A percentile compares a stretch with the other conserved stretches of the same genome.
Conservation (phyloP, 2,888 invertebrate genomes). For the Drosophila neonasuta region DNA sequence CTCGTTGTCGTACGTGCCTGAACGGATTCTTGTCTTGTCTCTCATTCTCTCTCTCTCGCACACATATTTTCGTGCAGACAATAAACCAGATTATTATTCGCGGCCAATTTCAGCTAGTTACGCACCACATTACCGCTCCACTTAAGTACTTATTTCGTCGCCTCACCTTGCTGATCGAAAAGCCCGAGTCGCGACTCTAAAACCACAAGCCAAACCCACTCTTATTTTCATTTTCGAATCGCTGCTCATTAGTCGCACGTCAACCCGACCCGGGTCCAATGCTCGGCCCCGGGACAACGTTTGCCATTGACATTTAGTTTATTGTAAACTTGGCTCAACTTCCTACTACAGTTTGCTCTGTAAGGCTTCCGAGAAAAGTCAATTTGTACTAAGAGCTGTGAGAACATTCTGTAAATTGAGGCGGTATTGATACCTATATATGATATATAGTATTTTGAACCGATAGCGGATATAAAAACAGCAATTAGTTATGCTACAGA, state of each 20-base stretch:
- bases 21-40: constrained; percentile 61
- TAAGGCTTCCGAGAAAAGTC: constrained; percentile 4
- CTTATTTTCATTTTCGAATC: constrained; percentile 69
- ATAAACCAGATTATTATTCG: constrained; percentile 75
- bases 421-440: too few species aligned
- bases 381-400: not conserved
- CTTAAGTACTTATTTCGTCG: constrained; percentile 50
- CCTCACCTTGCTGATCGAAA: constrained; percentile 22
- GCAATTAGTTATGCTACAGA: too few species aligned
- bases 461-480: too few species aligned
- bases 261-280: constrained; percentile 24
- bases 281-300: constrained; percentile 2
- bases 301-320: constrained; percentile 26
- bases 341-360: not conserved
- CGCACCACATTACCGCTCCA: constrained; percentile 36
- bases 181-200: not conserved
- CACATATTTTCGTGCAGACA: constrained; percentile 10
- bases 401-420: not conserved
- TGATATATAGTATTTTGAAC: too few species aligned
- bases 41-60: not conserved
- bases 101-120: constrained; percentile 53
- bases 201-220: constrained; percentile 56
- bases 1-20: constrained; percentile 62
- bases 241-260: constrained; percentile 63
- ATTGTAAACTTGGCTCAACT: constrained; percentile 14